These are phyloP conservation scores for Drosophila sproati DNA, from an alignment of 1,140 invertebrate species.

Conservation along the genomic window DNA sequence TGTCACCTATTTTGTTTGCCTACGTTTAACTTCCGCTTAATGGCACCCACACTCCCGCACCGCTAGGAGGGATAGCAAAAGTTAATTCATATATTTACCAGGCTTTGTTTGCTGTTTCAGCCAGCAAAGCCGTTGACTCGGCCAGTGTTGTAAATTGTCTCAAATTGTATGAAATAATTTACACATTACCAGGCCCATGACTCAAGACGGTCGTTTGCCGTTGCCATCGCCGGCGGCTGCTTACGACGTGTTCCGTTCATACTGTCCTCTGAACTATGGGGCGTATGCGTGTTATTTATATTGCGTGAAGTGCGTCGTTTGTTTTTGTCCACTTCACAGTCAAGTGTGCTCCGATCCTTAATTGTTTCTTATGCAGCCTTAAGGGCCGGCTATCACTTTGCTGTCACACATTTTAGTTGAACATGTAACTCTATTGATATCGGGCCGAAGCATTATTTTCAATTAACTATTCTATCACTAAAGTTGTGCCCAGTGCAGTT, in stretches of 20 bases:
- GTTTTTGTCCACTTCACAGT: conserved; percentile 74
- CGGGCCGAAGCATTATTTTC: neutral
- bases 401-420: conserved; percentile 29
- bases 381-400: conserved; percentile 46
- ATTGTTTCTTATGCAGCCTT: conserved; percentile 76
- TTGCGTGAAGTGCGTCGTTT: conserved; percentile 77
- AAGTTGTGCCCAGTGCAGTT: neutral
- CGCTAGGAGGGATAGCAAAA: conserved; percentile 50
- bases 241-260: conserved; percentile 37
- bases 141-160: conserved; percentile 76
- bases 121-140: conserved; percentile 46
- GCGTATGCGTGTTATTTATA: conserved; percentile 81
- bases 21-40: conserved; percentile 70
- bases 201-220: conserved; percentile 58
- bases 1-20: conserved; percentile 55
- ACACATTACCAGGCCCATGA: conserved; percentile 77
- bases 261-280: conserved; percentile 65
- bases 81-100: conserved; percentile 75
- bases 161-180: conserved; percentile 81
- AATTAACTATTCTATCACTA: neutral
- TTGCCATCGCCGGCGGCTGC: conserved; percentile 33
- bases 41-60: neutral
- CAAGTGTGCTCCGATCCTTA: conserved; percentile 64
- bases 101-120: conserved; percentile 60
- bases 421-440: neutral